These are phyloP conservation scores for Pelvicachromis taeniatus DNA, from an alignment of 2,113 vertebrate species.

Conservation along the genomic window DNA sequence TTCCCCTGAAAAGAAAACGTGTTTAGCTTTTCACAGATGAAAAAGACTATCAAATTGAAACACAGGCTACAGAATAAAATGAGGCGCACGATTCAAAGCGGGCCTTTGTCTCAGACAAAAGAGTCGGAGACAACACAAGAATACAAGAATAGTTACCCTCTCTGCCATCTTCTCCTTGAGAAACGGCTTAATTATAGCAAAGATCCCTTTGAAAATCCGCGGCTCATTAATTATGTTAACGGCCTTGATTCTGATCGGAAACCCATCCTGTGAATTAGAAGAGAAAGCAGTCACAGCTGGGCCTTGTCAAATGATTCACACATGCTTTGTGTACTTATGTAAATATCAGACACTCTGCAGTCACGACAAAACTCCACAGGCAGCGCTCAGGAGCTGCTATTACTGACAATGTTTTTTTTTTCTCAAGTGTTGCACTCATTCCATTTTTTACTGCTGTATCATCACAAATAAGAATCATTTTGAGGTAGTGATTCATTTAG, in stretches of 20 bases:
- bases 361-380: not conserved
- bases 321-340: not conserved
- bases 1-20: not conserved
- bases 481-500: not conserved
- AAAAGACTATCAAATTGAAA: not conserved
- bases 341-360: not conserved
- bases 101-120: slow-evolving; percentile 5
- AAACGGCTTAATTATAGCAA: slow-evolving; percentile 97
- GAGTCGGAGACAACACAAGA: not conserved
- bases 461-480: rapidly evolving
- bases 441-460: not conserved
- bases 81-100: not conserved
- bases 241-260: slow-evolving; percentile 97
- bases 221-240: slow-evolving; percentile 97
- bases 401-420: not conserved
- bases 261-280: slow-evolving; percentile 83
- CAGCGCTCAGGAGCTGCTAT: not conserved
- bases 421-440: not conserved
- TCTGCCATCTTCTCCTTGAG: slow-evolving; percentile 98
- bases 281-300: not conserved
- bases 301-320: not conserved
- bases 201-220: slow-evolving; percentile 97
- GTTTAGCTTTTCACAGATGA: not conserved
- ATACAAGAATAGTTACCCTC: slow-evolving; percentile 78
- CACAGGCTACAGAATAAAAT: not conserved